Evolutionary conservation across 2,113 vertebrate species (phyloP), one percentile per base, ranked within the genome.

Genomic region (Tragelaphus imberbis): DNA sequence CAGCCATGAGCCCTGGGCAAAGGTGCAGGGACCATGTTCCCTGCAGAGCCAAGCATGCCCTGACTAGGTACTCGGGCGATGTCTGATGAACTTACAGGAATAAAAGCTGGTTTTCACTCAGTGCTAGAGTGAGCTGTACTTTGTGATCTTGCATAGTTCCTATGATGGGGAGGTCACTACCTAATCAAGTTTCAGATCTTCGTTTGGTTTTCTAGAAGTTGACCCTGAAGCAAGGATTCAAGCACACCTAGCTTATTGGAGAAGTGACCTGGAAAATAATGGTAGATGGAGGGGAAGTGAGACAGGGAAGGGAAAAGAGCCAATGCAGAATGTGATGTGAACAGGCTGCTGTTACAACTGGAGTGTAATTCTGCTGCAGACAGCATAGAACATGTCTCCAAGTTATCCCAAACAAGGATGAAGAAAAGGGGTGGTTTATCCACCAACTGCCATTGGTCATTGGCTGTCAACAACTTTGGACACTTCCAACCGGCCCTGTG

Each of bases 21-120:
- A 6, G 12, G 19, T 14, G 14, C 40, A 15, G 51, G 77, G 23
- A 9, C 65, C 6, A 11, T 30, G 10, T 59, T 27, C n/a, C 59
- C 0, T 0, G 25, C 80, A 12, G 28, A 92, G n/a, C 61, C 1
- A 3, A 0, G 65, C 21, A 28, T 4, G 1, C 30, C 17, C 5
- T 25, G 33, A 44, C 1, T 33, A 84, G 51, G 27, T 5, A 36
- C 30, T 65, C 0, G 0, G 56, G 33, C 19, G 7, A 44, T 23
- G 23, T 84, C 61, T 84, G 75, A 77, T 82, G 36, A 49, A 56
- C 47, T 77, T 47, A 23, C 6, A 19, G 36, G 9, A 25, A n/a
- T 49, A 14, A 40, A 71, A 40, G 11, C 3, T 36, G 19, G 28
- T 51, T 56, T 88, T 9, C 13, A 9, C 1, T 53, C 16, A 25